Conservation (phyloP, 2,113 vertebrate genomes). For the Camelus dromedarius region DNA sequence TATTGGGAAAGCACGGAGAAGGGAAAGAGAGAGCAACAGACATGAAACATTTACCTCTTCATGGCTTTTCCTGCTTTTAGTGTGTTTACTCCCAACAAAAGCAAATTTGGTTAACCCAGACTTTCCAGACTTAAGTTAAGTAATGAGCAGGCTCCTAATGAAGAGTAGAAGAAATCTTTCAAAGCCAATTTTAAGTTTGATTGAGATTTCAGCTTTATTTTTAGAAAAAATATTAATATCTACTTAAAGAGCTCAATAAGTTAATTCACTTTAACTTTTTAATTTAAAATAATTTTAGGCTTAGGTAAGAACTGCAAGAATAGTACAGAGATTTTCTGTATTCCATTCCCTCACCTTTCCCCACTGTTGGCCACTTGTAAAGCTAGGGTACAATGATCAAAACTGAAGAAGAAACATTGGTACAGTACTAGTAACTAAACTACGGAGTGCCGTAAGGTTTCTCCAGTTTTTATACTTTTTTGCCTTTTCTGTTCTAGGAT, state of each 20-base stretch:
- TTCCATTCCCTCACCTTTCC: neutral
- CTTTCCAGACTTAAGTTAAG: neutral
- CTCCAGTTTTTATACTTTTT: neutral
- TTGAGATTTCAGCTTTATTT: neutral
- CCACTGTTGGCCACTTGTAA: neutral
- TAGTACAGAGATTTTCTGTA: neutral
- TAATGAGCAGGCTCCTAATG: neutral
- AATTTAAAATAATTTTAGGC: neutral
- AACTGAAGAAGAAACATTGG: neutral
- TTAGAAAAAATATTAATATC: neutral
- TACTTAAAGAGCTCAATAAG: neutral
- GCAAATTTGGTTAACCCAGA: neutral
- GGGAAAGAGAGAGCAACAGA: no score
- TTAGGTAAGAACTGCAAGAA: neutral
- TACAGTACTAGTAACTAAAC: neutral
- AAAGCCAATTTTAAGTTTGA: neutral
- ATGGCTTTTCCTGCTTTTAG: neutral
- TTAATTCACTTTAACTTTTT: neutral
- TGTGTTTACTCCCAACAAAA: accelerated
- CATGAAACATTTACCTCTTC: neutral
- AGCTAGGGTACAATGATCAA: neutral
- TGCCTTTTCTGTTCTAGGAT: neutral
- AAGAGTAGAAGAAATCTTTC: neutral
- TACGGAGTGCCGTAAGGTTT: neutral
- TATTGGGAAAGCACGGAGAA: neutral